Evolutionary conservation across 1,140 invertebrate genomes (phyloP).

Genomic region (Apis dorsata): DNA sequence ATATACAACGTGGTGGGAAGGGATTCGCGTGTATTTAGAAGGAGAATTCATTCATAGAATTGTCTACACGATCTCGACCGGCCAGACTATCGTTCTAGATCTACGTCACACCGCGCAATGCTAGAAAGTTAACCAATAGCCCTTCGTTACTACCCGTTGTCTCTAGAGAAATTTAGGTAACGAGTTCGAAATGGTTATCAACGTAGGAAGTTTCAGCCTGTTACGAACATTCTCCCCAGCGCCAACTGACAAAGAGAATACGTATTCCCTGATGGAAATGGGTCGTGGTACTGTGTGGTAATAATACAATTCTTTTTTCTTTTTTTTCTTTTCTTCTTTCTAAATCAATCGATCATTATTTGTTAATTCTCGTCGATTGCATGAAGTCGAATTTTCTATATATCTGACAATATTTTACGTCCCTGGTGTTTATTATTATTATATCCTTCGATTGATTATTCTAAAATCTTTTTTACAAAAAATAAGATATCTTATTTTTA

Average conservation of each 20-base stretch:
- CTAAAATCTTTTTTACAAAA: too few relatives aligned
- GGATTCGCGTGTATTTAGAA: too few relatives aligned
- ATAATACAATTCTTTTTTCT: neutral
- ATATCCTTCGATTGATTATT: too few relatives aligned
- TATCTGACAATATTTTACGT: too few relatives aligned
- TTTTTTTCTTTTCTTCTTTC: neutral
- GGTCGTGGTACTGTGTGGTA: neutral
- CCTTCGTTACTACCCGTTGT: neutral
- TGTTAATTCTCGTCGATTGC: too few relatives aligned
- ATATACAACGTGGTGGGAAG: too few relatives aligned
- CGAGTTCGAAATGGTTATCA: conserved; percentile 14
- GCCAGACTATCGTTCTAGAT: neutral
- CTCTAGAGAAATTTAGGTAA: conserved; percentile 19
- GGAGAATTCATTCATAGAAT: too few relatives aligned
- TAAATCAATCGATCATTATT: neutral
- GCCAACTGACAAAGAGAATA: neutral
- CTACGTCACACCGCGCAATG: neutral
- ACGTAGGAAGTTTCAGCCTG: neutral
- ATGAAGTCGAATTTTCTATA: too few relatives aligned
- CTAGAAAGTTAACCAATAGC: conserved; percentile 14
- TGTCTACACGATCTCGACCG: neutral
- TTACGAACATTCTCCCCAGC: neutral
- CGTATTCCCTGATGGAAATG: too few relatives aligned
- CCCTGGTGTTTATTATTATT: too few relatives aligned
- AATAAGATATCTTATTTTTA: too few relatives aligned